Conservation (phyloP, 2,113 vertebrate species). For the Entomyzon cyanotis region DNA sequence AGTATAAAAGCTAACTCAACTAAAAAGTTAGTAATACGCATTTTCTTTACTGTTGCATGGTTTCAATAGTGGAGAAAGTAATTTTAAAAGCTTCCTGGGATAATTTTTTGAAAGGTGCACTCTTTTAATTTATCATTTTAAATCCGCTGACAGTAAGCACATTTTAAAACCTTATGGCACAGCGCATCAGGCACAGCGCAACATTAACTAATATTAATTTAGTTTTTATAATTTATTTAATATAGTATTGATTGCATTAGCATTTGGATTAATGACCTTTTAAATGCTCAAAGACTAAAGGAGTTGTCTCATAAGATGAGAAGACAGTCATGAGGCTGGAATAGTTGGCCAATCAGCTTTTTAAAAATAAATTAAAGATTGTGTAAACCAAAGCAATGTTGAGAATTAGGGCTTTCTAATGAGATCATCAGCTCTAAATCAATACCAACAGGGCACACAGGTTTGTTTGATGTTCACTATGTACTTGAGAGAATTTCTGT, state of each 20-base stretch:
- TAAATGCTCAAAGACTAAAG: slow-evolving; percentile 62
- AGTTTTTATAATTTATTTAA: slow-evolving; percentile 73
- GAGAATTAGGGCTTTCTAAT: slow-evolving; percentile 51
- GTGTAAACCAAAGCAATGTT: slow-evolving; percentile 17
- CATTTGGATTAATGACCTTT: slow-evolving; percentile 75
- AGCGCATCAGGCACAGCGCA: slow-evolving; percentile 39
- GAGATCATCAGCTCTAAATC: slow-evolving; percentile 44
- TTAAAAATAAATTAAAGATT: slow-evolving; percentile 47
- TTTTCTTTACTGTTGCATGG: slow-evolving; percentile 9
- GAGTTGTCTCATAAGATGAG: background rate
- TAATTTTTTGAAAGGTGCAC: background rate
- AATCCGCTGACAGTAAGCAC: slow-evolving; percentile 45
- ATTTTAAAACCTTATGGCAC: slow-evolving; percentile 43
- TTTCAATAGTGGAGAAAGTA: slow-evolving; percentile 22
- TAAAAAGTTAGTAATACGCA: background rate
- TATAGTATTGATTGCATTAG: slow-evolving; percentile 73
- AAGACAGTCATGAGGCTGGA: slow-evolving; percentile 38
- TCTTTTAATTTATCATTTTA: slow-evolving; percentile 47
- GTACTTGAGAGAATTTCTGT: slow-evolving; percentile 23
- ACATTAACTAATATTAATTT: slow-evolving; percentile 77
- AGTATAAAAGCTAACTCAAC: background rate
- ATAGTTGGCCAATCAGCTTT: slow-evolving; percentile 57
- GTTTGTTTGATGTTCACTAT: slow-evolving; percentile 23
- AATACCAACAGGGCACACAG: slow-evolving; percentile 15
- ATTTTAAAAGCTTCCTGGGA: slow-evolving; percentile 8